phyloP scores from a whole-genome alignment of 2,797 vertebrate genomes.

The Toxotes lorentzi region DNA sequence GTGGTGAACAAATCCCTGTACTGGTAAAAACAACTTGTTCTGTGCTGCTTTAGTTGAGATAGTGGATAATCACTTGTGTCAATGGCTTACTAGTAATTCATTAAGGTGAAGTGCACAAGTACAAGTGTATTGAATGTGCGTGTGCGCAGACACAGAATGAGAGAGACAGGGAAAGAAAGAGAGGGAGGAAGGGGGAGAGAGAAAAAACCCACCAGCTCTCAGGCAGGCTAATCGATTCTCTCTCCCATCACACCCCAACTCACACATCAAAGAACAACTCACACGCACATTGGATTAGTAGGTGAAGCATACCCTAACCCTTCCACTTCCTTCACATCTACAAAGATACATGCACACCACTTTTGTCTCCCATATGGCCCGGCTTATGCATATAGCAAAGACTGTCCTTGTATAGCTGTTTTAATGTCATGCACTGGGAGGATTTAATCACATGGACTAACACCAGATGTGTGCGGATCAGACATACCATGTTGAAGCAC shows the following conservation, averaged over 20 bases:
- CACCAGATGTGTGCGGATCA: slow-evolving; percentile 52
- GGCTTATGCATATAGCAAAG: slow-evolving; percentile 40
- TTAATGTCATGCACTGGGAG: slow-evolving; percentile 62
- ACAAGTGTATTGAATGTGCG: background rate
- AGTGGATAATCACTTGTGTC: slow-evolving; percentile 18
- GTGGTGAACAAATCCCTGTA: background rate
- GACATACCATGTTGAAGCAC: slow-evolving; percentile 47
- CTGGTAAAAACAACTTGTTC: slow-evolving; percentile 24
- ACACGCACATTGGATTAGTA: slow-evolving; percentile 58
- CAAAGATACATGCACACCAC: slow-evolving; percentile 25
- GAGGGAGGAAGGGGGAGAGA: background rate
- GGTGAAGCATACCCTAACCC: slow-evolving; percentile 58
- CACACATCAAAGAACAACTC: slow-evolving; percentile 59
- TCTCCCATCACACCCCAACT: slow-evolving; percentile 39
- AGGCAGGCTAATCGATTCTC: slow-evolving; percentile 62
- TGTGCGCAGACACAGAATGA: slow-evolving; percentile 1
- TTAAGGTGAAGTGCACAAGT: slow-evolving; percentile 28
- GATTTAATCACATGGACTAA: slow-evolving; percentile 60
- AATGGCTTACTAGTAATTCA: slow-evolving; percentile 12
- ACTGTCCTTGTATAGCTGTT: slow-evolving; percentile 52
- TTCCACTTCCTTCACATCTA: slow-evolving; percentile 39
- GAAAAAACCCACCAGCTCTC: slow-evolving; percentile 36
- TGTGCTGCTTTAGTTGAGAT: slow-evolving; percentile 11
- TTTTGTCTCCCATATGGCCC: slow-evolving; percentile 40
- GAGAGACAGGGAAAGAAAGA: background rate